Evolutionary conservation across 1,140 invertebrate species (phyloP).

Genomic region (Drosophila chauvacae): DNA sequence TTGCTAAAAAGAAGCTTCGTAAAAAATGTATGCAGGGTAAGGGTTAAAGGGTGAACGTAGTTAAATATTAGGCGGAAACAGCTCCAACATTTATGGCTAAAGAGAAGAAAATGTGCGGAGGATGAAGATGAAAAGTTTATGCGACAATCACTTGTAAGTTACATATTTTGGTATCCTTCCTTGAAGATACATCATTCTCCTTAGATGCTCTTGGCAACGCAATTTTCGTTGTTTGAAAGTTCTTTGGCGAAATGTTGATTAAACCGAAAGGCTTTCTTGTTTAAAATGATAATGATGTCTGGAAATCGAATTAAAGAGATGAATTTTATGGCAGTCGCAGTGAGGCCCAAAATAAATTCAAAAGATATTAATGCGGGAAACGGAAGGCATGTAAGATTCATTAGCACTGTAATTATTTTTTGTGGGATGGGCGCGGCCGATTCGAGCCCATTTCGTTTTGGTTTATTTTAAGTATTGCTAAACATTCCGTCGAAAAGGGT

Average conservation of each 20-base stretch:
- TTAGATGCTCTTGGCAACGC: slow-evolving; percentile 11
- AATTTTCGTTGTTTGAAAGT: slow-evolving; percentile 48
- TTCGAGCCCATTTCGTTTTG: slow-evolving; percentile 14
- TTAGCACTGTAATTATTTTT: slow-evolving; percentile 22
- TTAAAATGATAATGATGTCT: slow-evolving; percentile 36
- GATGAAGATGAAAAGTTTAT: slow-evolving; percentile 50
- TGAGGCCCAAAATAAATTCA: neutral
- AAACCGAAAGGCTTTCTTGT: slow-evolving; percentile 22
- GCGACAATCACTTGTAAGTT: slow-evolving; percentile 69
- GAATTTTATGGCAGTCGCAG: slow-evolving; percentile 3
- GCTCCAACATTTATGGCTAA: slow-evolving; percentile 30
- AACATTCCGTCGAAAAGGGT: slow-evolving; percentile 1
- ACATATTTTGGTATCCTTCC: slow-evolving; percentile 45
- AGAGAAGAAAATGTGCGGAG: neutral
- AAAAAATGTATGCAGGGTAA: too few species aligned
- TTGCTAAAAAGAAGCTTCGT: too few species aligned
- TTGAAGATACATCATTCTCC: neutral
- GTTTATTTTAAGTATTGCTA: slow-evolving; percentile 32
- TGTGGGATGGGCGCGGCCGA: slow-evolving; percentile 2
- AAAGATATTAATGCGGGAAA: slow-evolving; percentile 2
- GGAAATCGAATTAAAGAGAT: slow-evolving; percentile 1
- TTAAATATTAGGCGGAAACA: slow-evolving; percentile 11
- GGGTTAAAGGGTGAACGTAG: neutral
- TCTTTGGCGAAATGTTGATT: slow-evolving; percentile 39
- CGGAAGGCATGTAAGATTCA: slow-evolving; percentile 12